Percentiles rank a stretch among this genome's conserved stretches.
These are phyloP conservation scores for Notodonta ziczac DNA, from an alignment of 2,888 invertebrate species.

Conservation along the genomic window DNA sequence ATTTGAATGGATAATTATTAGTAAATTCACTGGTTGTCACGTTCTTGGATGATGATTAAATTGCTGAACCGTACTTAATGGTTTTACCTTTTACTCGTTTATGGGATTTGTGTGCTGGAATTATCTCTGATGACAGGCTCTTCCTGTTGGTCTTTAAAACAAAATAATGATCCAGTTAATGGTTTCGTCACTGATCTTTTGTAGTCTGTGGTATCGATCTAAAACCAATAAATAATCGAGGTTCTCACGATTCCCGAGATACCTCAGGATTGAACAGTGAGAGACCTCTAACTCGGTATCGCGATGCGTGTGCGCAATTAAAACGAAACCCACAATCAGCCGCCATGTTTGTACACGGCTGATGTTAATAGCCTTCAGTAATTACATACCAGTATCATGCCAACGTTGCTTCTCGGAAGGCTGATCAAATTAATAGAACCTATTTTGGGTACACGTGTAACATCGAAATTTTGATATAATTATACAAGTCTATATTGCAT, in stretches of 20 bases:
- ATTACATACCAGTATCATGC: constrained; percentile 82
- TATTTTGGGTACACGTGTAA: constrained; percentile 64
- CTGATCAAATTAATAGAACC: constrained; percentile 81
- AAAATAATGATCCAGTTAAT: constrained; percentile 31
- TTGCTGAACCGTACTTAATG: constrained; percentile 29
- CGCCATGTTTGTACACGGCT: constrained; percentile 84
- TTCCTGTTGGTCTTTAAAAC: neutral
- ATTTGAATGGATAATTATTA: constrained; percentile 68
- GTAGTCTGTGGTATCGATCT: constrained; percentile 43
- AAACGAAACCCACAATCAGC: constrained; percentile 83
- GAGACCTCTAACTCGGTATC: constrained; percentile 73
- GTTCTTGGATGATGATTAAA: constrained; percentile 42
- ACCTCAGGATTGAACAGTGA: constrained; percentile 64
- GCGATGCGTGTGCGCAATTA: constrained; percentile 84
- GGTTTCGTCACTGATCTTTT: no score
- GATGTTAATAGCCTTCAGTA: constrained; percentile 83
- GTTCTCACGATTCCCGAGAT: constrained; percentile 75
- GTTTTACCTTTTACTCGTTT: constrained; percentile 36
- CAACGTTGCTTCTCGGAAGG: constrained; percentile 81
- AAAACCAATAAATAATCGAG: constrained; percentile 75
- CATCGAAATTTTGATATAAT: constrained; percentile 45
- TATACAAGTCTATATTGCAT: constrained; percentile 36
- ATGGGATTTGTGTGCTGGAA: constrained; percentile 36
- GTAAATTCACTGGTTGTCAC: constrained; percentile 53
- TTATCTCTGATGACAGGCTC: constrained; percentile 8